Conservation (phyloP, 2,113 vertebrate genomes). For the Myanophis thanlyinensis region DNA sequence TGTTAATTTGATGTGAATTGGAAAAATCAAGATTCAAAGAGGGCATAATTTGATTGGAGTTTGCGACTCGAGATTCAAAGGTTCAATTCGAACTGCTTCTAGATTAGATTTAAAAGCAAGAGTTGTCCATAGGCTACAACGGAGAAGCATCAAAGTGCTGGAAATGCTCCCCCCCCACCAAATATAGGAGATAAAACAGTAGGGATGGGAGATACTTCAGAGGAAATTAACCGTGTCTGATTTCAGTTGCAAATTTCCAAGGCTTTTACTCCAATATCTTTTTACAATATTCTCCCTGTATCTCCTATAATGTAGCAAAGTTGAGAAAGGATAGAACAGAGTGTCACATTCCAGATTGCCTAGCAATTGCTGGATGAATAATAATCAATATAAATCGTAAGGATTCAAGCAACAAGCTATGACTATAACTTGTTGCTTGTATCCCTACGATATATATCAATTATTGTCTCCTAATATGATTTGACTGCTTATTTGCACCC, state of each 20-base stretch:
- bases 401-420: too few species aligned
- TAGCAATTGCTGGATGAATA: neutral
- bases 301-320: neutral
- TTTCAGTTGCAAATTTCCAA: neutral
- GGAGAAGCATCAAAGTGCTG: neutral
- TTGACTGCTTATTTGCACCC: too few species aligned
- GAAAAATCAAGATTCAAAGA: neutral
- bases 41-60: neutral
- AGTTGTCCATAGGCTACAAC: neutral
- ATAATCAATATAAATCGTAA: too few species aligned
- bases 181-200: neutral
- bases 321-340: neutral
- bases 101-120: neutral
- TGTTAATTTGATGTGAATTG: neutral
- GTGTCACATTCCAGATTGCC: neutral
- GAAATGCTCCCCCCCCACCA: neutral
- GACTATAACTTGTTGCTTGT: too few species aligned
- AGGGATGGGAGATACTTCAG: neutral
- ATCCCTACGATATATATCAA: too few species aligned
- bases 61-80: neutral
- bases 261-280: neutral
- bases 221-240: neutral
- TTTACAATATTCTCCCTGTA: neutral
- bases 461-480: too few species aligned
- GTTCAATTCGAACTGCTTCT: neutral